Evolutionary conservation across 1,140 invertebrate species (phyloP).

Genomic region (Vanessa tameamea): DNA sequence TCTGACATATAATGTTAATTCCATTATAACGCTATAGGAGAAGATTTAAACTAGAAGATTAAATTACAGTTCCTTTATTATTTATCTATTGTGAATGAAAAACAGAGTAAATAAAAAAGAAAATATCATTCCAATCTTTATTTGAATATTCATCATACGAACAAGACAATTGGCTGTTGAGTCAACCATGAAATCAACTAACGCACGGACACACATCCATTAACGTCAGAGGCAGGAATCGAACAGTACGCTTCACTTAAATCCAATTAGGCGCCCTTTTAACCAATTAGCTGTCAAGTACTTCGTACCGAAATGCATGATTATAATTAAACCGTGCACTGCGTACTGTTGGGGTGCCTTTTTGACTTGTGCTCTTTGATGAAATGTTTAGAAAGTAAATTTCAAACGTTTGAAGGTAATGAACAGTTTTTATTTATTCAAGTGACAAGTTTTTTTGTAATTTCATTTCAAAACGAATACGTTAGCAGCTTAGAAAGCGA

Average conservation of each 20-base stretch:
- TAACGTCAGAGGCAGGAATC: constrained; percentile 20
- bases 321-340: not conserved
- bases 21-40: no score
- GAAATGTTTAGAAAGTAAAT: not conserved
- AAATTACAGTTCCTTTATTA: no score
- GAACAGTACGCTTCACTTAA: constrained; percentile 17
- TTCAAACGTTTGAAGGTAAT: no score
- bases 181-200: constrained; percentile 3
- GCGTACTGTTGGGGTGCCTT: not conserved
- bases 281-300: constrained; percentile 9
- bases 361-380: not conserved
- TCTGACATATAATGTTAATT: no score
- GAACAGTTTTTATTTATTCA: no score
- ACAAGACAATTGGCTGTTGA: not conserved
- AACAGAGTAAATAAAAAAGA: no score
- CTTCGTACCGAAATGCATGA: constrained; percentile 5
- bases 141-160: not conserved
- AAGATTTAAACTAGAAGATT: no score
- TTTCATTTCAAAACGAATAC: no score
- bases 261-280: constrained; percentile 17
- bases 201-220: constrained; percentile 4
- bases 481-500: no score
- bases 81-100: no score
- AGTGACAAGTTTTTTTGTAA: no score
- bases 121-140: no score